phyloP scores from a whole-genome alignment of 2,113 vertebrate genomes.

The Micromys minutus region DNA sequence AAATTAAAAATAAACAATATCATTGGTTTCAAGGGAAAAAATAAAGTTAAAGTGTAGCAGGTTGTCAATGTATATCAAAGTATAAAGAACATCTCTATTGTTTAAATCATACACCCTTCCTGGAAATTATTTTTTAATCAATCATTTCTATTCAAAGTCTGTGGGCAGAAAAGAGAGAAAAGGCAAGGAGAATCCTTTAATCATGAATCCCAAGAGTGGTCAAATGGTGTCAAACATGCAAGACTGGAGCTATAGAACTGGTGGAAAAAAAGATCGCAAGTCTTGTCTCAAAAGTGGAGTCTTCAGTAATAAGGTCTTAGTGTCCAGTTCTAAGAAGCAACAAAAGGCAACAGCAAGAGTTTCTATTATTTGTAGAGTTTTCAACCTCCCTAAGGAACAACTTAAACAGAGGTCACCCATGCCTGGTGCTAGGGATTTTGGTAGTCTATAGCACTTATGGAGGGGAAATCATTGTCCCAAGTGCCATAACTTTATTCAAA shows the following conservation, averaged over 20 bases:
- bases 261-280: not conserved
- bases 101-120: not conserved
- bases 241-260: not conserved
- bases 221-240: not conserved
- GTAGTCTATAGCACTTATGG: not conserved
- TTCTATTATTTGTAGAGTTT: not conserved
- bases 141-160: not conserved
- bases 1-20: not conserved
- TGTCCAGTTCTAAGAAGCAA: not conserved
- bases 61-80: not conserved
- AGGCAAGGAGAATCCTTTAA: not conserved
- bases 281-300: not conserved
- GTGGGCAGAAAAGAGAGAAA: not conserved
- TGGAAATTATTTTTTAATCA: slow-evolving; percentile 9
- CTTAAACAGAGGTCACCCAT: not conserved
- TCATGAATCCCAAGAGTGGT: not conserved
- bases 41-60: not conserved
- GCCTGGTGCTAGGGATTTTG: not conserved
- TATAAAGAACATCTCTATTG: not conserved
- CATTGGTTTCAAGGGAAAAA: not conserved
- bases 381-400: not conserved
- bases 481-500: not conserved
- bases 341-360: not conserved
- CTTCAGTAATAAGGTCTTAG: not conserved
- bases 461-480: not conserved